Evolutionary conservation across 2,888 invertebrate genomes (phyloP), one percentile per base, ranked within the genome.

Genomic region (Rhodophaea formosa): DNA sequence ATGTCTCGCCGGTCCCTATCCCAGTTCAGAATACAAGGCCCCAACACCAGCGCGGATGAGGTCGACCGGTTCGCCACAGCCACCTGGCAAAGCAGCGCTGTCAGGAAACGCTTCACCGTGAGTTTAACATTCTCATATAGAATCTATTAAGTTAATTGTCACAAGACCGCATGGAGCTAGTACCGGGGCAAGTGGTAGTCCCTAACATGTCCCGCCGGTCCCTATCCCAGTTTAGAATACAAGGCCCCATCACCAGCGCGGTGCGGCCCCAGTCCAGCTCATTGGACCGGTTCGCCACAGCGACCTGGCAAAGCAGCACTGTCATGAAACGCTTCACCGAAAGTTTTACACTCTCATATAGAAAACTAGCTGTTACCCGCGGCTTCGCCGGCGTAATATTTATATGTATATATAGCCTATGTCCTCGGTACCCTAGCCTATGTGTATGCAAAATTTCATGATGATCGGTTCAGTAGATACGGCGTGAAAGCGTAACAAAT

Each of bases 201-300:
- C 97, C 97, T 3, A 97, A 97, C 84, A 97, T 97, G 97, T 97
- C 97, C 1, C 94, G 97, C 3, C 93, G 94, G 59, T 94, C 96
- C 58, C 88, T 95, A 54, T 87, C 92, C 1, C 90, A 92, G 76
- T 93, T 93, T 79, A 84, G 92, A 7, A 62, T 84, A 39, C 91
- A 92, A 53, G 92, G 93, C 2, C 89, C 93, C 39, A 74, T 67
- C 66, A 79, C 82, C 17, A 78, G 76, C 59, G 73, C 62, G 1
- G 87, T 56, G 88, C 88, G 61, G 67, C 87, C 44, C 66, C 74
- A 76, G 14, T 72, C 79, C 1, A 67, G 72, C 0, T 64, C 78
- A 14, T 71, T 78, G 16, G 80, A 84, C 66, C 74, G 77, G n/a
- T 72, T 80, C 2, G 67, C 73, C 0, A 64, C 78, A 14, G 71